These are phyloP conservation scores for Callosobruchus maculatus DNA, from an alignment of 2,888 invertebrate species.

Conservation along the genomic window DNA sequence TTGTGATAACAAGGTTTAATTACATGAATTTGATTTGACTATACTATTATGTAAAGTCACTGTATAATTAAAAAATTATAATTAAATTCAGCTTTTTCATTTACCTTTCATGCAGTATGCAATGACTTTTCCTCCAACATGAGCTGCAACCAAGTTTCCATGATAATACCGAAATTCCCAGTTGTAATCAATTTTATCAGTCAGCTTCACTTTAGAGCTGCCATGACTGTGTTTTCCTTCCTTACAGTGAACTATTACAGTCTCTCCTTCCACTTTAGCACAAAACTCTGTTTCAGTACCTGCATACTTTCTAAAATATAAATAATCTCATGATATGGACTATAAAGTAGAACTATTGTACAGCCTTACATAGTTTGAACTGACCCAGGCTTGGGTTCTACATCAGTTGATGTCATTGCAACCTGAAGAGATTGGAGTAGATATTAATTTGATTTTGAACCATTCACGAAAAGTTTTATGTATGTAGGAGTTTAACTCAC, in stretches of 20 bases:
- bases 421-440: neutral
- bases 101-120: constrained; percentile 89
- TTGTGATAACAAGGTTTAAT: too few relatives aligned
- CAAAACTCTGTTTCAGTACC: constrained; percentile 43
- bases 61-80: too few relatives aligned
- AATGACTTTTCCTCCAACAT: constrained; percentile 78
- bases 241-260: constrained; percentile 69
- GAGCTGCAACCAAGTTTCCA: constrained; percentile 85
- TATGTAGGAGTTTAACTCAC: too few relatives aligned
- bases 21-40: too few relatives aligned
- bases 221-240: constrained; percentile 74
- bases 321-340: neutral
- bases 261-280: constrained; percentile 44
- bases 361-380: constrained; percentile 5
- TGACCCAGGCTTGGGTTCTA: neutral
- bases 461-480: too few relatives aligned
- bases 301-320: constrained; percentile 38
- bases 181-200: constrained; percentile 83
- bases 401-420: neutral
- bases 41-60: too few relatives aligned
- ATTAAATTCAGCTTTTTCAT: too few relatives aligned
- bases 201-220: constrained; percentile 83
- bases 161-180: constrained; percentile 88
- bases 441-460: too few relatives aligned
- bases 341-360: neutral